These are phyloP conservation scores for Helicolenus hilgendorfi DNA, from an alignment of 2,797 vertebrate species.

Conservation along the genomic window DNA sequence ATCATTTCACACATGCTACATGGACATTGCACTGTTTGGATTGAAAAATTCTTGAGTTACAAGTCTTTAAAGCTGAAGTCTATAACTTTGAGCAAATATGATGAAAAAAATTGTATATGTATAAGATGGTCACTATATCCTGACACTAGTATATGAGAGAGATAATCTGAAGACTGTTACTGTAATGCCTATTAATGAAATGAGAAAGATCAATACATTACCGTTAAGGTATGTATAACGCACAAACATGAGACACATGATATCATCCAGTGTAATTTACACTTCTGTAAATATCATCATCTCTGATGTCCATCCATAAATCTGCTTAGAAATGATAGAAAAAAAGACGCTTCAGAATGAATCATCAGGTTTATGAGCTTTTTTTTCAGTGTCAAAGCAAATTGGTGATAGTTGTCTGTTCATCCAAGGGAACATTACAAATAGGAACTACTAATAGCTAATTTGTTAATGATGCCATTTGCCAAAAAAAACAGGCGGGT, in stretches of 20 bases:
- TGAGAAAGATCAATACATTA: too few relatives aligned
- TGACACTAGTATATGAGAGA: accelerated
- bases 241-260: background rate
- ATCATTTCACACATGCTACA: background rate
- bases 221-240: background rate
- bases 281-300: background rate
- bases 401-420: background rate
- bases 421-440: background rate
- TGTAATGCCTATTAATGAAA: too few relatives aligned
- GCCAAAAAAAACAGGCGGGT: background rate
- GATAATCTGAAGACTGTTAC: too few relatives aligned
- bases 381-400: background rate
- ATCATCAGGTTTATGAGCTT: background rate
- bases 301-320: background rate
- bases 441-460: background rate
- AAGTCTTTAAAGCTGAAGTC: too few relatives aligned
- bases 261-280: background rate
- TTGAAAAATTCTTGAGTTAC: too few relatives aligned
- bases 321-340: background rate
- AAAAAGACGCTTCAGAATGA: background rate
- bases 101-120: too few relatives aligned
- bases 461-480: background rate
- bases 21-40: background rate
- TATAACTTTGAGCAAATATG: too few relatives aligned
- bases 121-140: too few relatives aligned